These are phyloP conservation scores for Heptranchias perlo DNA, from an alignment of 2,113 vertebrate genomes.

Conservation along the genomic window DNA sequence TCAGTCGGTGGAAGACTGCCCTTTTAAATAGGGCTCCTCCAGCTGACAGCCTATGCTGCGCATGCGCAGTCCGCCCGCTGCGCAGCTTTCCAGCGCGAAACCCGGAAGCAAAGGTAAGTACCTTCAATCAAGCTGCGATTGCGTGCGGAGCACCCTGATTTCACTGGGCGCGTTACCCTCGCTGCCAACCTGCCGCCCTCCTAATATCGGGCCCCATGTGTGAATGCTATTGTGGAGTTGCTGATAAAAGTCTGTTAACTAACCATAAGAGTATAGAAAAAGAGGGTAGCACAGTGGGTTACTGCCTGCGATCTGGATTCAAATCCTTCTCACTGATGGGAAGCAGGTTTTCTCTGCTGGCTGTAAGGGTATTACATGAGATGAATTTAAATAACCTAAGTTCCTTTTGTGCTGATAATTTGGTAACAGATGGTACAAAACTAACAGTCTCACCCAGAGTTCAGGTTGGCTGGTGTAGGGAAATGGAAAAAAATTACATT, in stretches of 20 bases:
- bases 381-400: not conserved
- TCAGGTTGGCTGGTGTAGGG: not conserved
- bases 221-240: not conserved
- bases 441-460: not conserved
- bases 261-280: not conserved
- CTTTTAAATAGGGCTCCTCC: too few species aligned
- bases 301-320: not conserved
- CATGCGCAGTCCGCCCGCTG: too few species aligned
- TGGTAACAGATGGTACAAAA: not conserved
- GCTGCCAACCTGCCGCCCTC: too few species aligned
- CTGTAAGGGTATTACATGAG: not conserved
- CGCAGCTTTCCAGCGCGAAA: too few species aligned
- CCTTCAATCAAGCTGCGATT: too few species aligned
- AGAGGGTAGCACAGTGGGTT: not conserved
- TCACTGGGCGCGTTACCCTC: too few species aligned
- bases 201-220: too few species aligned
- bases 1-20: too few species aligned
- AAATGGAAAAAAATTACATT: not conserved
- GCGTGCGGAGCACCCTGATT: too few species aligned
- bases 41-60: too few species aligned
- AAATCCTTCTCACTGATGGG: not conserved
- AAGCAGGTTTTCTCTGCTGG: not conserved
- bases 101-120: too few species aligned
- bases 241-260: not conserved
- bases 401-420: not conserved